Evolutionary conservation across 1,140 invertebrate species (phyloP).

Genomic region (Littorina saxatilis): DNA sequence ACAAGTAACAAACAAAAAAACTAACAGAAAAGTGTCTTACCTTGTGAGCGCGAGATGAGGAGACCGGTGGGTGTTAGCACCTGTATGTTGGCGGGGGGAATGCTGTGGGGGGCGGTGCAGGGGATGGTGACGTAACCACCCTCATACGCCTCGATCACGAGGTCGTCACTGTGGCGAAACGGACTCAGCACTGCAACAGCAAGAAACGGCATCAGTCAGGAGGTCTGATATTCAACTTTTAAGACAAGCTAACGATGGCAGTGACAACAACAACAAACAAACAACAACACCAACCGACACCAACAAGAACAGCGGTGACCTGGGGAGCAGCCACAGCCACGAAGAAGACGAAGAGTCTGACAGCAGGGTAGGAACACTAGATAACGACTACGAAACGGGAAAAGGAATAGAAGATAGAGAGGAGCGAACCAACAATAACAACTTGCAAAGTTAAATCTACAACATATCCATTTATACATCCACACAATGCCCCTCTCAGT

Average conservation of each 20-base stretch:
- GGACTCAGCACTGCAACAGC: not conserved
- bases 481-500: no score
- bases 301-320: not conserved
- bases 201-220: no score
- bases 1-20: no score
- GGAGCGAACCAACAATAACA: no score
- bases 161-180: not conserved
- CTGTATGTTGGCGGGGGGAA: not conserved
- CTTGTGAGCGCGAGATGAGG: not conserved
- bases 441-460: no score
- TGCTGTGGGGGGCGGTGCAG: constrained; percentile 23
- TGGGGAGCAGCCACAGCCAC: no score
- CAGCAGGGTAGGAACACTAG: no score
- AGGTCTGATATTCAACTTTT: not conserved
- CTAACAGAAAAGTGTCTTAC: not conserved
- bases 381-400: no score
- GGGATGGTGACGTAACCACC: constrained; percentile 10
- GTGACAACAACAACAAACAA: not conserved
- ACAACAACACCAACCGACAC: not conserved
- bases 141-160: not conserved
- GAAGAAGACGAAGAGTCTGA: no score
- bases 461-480: no score
- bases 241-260: not conserved
- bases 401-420: no score
- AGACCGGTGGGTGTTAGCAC: not conserved